Conservation (phyloP, 1,140 invertebrate species). For the Pseudoatta argentina region DNA sequence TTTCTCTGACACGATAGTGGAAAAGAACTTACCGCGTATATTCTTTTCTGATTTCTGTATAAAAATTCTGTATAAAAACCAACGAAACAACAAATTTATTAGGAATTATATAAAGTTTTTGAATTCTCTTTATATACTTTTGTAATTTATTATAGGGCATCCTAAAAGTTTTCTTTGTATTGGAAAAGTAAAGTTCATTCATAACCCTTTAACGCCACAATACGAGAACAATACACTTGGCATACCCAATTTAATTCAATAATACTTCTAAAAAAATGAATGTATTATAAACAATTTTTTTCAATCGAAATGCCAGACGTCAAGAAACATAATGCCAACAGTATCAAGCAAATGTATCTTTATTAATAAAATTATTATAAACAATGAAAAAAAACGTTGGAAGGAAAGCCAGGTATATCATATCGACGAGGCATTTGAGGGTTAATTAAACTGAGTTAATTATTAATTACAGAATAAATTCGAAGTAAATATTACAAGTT, state of each 20-base stretch:
- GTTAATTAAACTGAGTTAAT: conserved; percentile 11
- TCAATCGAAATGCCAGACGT: too few species aligned
- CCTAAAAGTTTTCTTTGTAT: neutral
- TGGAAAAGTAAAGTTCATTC: neutral
- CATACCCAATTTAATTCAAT: too few species aligned
- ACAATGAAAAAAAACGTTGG: too few species aligned
- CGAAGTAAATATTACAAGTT: neutral
- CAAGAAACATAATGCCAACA: too few species aligned
- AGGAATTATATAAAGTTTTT: conserved; percentile 8
- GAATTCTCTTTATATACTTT: neutral
- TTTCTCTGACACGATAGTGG: conserved; percentile 48
- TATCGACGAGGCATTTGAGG: too few species aligned
- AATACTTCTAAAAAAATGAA: too few species aligned
- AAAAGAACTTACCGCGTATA: conserved; percentile 50
- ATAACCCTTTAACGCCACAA: neutral
- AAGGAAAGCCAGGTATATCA: too few species aligned
- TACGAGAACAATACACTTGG: too few species aligned
- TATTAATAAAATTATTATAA: too few species aligned
- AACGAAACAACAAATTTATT: neutral
- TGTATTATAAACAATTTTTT: too few species aligned
- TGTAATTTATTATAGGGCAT: neutral
- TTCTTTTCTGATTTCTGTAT: neutral
- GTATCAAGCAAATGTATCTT: too few species aligned
- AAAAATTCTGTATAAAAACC: neutral
- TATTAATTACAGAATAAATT: conserved; percentile 9